phyloP scores from a whole-genome alignment of 2,113 vertebrate genomes.

The Dermatemys mawii region DNA sequence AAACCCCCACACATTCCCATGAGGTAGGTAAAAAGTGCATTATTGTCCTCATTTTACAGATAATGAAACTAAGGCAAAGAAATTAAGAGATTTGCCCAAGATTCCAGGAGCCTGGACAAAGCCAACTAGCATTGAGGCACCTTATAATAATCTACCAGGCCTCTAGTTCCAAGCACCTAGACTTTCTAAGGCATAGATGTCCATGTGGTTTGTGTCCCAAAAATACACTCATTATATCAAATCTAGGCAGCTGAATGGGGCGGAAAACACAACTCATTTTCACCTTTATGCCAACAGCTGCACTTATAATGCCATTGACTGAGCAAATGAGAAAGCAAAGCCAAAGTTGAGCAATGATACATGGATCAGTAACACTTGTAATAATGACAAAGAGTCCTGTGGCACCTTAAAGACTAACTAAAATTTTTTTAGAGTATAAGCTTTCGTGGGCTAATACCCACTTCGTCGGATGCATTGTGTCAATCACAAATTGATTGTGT shows the following conservation, averaged over 20 bases:
- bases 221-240: background rate
- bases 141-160: background rate
- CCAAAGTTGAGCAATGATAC: background rate
- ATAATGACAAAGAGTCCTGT: too few relatives aligned
- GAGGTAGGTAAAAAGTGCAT: background rate
- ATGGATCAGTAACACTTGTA: background rate
- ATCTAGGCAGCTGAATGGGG: background rate
- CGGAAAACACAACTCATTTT: background rate
- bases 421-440: too few relatives aligned
- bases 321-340: background rate
- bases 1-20: rapidly evolving
- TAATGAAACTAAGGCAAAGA: background rate
- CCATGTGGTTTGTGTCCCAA: background rate
- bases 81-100: background rate
- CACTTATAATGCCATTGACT: background rate
- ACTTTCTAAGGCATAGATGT: background rate
- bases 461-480: too few relatives aligned
- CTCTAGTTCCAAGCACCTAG: background rate
- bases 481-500: too few relatives aligned
- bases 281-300: background rate
- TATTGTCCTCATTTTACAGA: background rate
- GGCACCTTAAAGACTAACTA: too few relatives aligned
- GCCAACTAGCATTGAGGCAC: background rate
- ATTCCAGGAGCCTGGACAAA: background rate
- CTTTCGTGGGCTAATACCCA: too few relatives aligned